Evolutionary conservation across 2,888 invertebrate genomes (phyloP).

Genomic region (Idaea aversata): DNA sequence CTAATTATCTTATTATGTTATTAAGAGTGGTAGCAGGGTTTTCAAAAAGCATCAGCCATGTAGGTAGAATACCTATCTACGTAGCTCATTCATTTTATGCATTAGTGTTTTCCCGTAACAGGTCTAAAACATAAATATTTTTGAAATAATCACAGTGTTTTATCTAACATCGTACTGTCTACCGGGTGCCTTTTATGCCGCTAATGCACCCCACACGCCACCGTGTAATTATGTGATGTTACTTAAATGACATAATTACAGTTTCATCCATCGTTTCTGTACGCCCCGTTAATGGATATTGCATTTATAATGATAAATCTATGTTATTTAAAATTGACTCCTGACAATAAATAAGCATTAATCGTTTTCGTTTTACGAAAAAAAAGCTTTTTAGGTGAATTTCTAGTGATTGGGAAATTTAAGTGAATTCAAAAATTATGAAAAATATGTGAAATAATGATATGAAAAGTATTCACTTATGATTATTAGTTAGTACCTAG

Average conservation of each 20-base stretch:
- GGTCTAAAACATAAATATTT: constrained; percentile 22
- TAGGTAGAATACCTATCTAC: background rate
- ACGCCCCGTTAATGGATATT: constrained; percentile 55
- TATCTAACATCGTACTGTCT: constrained; percentile 35
- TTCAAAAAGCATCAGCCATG: background rate
- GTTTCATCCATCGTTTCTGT: constrained; percentile 58
- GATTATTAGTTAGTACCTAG: background rate
- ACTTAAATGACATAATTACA: constrained; percentile 71
- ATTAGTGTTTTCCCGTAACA: background rate
- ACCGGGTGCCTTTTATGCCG: constrained; percentile 45
- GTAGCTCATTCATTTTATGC: too few species aligned
- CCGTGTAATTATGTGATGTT: constrained; percentile 68
- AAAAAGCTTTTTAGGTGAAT: too few species aligned
- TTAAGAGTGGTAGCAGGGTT: constrained; percentile 9
- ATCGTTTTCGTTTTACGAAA: background rate
- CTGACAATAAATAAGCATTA: background rate
- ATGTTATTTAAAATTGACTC: constrained; percentile 2
- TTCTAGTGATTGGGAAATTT: too few species aligned
- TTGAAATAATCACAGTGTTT: constrained; percentile 22
- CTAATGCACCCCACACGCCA: constrained; percentile 65
- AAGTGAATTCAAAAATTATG: too few species aligned
- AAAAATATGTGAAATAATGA: background rate
- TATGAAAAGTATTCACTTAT: background rate
- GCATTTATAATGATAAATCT: constrained; percentile 41
- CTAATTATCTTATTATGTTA: constrained; percentile 36